Base-by-base conservation (phyloP, 2,797 vertebrate species). In the Hippopotamyrus pictus region DNA sequence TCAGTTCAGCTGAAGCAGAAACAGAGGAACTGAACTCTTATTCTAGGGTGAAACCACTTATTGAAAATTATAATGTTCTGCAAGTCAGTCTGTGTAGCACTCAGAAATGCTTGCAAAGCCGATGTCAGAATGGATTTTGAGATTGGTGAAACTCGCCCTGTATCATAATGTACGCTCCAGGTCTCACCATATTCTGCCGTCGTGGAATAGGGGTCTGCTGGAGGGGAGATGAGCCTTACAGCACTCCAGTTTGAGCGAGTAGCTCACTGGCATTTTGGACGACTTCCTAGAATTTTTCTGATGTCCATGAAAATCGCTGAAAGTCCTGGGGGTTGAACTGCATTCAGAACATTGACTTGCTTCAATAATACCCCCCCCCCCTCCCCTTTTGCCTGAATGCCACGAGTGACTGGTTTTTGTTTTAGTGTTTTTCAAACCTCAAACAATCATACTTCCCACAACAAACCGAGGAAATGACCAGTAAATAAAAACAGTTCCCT, bases 1-100 rank as follows among this genome's bases (percentile, higher is more conserved):
- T 50, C 5, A 37, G 54, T 48, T 65, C 44, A 83, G 93, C 89
- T 88, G 76, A 57, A 79, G 29, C 65, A 54, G 46, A 88, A 88
- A 53, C 14, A 41, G 12, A 37, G 8, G 50, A 29, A 29, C 33
- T 54, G 50, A 44, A 83, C 3, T 51, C 6, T 5, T 51, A 25
- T 17, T 48, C 17, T 19, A 19, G 50, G 37, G 57, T 53, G 22
- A 19, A 88, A 3, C 14, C 69, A 25, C 88, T 46, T 29, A 87
- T 12, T 79, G 53, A 29, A 51, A 65, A 79, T 53, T 25, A 69
- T 76, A 4, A 37, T 29, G 25, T 44, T 44, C 29, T 76, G 48
- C 46, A 46, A n/a, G 22, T 33, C n/a, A 76, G 25, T 88, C 62
- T 46, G 44, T 22, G 37, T 48, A 11, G 46, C 25, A n/a, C 44